Evolutionary conservation across 1,140 invertebrate species (phyloP).

Genomic region (Cylas formicarius): DNA sequence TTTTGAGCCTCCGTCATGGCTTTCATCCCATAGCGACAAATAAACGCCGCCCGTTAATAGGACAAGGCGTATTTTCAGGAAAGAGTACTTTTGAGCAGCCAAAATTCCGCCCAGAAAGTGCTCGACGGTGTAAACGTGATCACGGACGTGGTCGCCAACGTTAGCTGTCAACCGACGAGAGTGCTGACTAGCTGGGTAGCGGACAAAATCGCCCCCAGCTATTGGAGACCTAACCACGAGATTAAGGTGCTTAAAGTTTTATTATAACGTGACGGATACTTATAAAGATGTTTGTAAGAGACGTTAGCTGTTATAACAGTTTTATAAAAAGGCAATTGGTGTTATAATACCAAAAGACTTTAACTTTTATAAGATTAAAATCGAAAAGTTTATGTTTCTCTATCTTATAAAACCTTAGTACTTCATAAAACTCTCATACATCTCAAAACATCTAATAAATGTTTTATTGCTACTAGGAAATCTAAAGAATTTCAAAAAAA

Average conservation of each 20-base stretch:
- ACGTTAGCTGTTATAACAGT: too few species aligned
- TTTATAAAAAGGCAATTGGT: too few species aligned
- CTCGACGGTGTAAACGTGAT: slow-evolving; percentile 68
- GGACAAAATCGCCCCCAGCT: slow-evolving; percentile 70
- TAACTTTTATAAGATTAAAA: too few species aligned
- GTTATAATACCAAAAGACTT: too few species aligned
- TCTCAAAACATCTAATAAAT: too few species aligned
- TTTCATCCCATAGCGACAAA: neutral
- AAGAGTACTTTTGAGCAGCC: slow-evolving; percentile 39
- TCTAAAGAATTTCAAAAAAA: too few species aligned
- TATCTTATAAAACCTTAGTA: too few species aligned
- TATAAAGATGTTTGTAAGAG: too few species aligned
- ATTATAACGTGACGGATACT: too few species aligned
- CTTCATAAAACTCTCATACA: too few species aligned
- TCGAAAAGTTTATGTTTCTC: too few species aligned
- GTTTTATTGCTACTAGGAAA: too few species aligned
- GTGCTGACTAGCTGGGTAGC: slow-evolving; percentile 64
- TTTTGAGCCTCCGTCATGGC: slow-evolving; percentile 12
- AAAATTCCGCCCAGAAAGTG: slow-evolving; percentile 68
- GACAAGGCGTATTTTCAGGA: slow-evolving; percentile 37
- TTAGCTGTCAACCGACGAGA: slow-evolving; percentile 64
- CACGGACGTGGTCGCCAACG: slow-evolving; percentile 60
- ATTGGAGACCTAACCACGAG: slow-evolving; percentile 74
- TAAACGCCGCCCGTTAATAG: slow-evolving; percentile 24
- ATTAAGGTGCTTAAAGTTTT: slow-evolving; percentile 49